Evolutionary conservation across 1,140 invertebrate genomes (phyloP).

Genomic region (Goniozus legneri): DNA sequence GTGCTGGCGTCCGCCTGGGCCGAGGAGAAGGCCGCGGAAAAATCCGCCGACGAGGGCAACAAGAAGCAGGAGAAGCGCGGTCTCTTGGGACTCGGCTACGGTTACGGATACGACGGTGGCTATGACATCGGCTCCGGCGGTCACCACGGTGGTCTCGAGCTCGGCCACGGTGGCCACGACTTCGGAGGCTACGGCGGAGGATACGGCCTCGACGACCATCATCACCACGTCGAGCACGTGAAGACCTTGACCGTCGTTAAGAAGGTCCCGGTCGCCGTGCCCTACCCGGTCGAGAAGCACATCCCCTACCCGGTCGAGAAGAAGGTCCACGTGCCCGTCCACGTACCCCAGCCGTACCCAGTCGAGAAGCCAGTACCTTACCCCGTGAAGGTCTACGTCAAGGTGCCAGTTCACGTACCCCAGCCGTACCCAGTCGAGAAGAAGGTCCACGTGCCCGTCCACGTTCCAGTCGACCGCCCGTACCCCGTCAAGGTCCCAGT

Average conservation of each 20-base stretch:
- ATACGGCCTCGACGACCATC: constrained; percentile 28
- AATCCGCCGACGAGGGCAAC: constrained; percentile 38
- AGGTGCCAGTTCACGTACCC: constrained; percentile 64
- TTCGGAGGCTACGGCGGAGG: constrained; percentile 21
- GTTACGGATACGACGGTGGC: constrained; percentile 60
- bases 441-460: constrained; percentile 61
- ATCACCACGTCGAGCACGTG: constrained; percentile 53
- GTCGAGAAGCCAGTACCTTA: constrained; percentile 64
- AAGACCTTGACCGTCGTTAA: constrained; percentile 72
- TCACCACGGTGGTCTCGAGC: constrained; percentile 30
- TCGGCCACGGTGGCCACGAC: constrained; percentile 23
- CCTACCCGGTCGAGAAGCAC: constrained; percentile 66
- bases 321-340: constrained; percentile 61
- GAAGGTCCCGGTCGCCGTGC: constrained; percentile 63
- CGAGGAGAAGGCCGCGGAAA: constrained; percentile 59
- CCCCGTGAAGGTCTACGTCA: constrained; percentile 63
- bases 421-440: constrained; percentile 63
- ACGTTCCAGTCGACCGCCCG: constrained; percentile 59
- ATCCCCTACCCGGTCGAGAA: constrained; percentile 66
- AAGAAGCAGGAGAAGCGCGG: constrained; percentile 69
- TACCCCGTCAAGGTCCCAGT: constrained; percentile 58
- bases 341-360: constrained; percentile 68
- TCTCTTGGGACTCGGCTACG: constrained; percentile 58
- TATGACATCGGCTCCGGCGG: constrained; percentile 56
- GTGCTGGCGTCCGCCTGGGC: constrained; percentile 62